These are phyloP conservation scores for Sceloporus tristichus DNA, from an alignment of 2,113 vertebrate species.

Conservation along the genomic window DNA sequence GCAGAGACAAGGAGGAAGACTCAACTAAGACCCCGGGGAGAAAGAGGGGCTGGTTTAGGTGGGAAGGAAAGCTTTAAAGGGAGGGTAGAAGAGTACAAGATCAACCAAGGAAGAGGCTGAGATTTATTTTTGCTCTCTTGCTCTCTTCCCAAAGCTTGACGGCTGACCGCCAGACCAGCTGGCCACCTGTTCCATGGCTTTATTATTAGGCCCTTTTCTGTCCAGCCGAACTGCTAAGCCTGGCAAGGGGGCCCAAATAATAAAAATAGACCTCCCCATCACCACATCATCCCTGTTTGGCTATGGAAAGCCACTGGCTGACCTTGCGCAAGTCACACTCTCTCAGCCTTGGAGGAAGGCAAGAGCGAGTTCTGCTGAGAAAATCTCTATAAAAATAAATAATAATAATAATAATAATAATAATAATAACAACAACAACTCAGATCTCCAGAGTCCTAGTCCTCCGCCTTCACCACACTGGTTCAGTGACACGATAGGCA, in stretches of 20 bases:
- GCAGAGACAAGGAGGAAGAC: not conserved
- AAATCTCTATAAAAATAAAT: too few species aligned
- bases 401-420: too few species aligned
- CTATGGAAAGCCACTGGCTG: too few species aligned
- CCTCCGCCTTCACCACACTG: too few species aligned
- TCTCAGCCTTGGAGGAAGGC: too few species aligned
- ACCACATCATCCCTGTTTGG: not conserved
- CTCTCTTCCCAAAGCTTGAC: not conserved
- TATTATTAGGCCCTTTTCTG: not conserved
- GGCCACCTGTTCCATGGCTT: slow-evolving; percentile 2
- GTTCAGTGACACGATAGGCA: not conserved
- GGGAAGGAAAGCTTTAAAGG: not conserved
- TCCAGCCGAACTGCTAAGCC: not conserved
- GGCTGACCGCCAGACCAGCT: not conserved
- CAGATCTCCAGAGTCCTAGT: too few species aligned
- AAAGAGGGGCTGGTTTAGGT: not conserved
- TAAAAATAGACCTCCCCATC: not conserved
- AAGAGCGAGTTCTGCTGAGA: too few species aligned
- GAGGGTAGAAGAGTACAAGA: not conserved
- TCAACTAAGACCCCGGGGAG: not conserved
- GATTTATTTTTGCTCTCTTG: too few species aligned
- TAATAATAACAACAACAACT: too few species aligned
- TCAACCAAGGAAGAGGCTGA: not conserved
- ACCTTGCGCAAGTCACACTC: too few species aligned
- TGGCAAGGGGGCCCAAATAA: not conserved